These are phyloP conservation scores for Cyrtodaria siliqua DNA, from an alignment of 2,888 invertebrate species.

Conservation along the genomic window DNA sequence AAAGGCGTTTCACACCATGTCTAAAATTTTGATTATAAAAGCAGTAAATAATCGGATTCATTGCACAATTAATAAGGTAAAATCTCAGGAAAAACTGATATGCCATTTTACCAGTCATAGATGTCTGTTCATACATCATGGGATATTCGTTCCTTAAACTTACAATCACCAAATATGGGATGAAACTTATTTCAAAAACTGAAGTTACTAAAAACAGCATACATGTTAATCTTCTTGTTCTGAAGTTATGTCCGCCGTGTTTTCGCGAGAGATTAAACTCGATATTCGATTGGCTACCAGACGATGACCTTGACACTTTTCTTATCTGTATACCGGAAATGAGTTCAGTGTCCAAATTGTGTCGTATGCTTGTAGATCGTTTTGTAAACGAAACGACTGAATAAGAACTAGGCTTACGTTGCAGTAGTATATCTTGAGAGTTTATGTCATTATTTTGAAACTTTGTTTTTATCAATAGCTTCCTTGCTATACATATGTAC, in stretches of 20 bases:
- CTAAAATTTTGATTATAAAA: slow-evolving; percentile 62
- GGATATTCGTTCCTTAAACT: slow-evolving; percentile 44
- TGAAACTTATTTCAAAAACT: slow-evolving; percentile 61
- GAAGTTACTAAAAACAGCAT: slow-evolving; percentile 59
- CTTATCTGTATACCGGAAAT: slow-evolving; percentile 9
- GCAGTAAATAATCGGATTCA: slow-evolving; percentile 60
- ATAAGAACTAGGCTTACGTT: slow-evolving; percentile 42
- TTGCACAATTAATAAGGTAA: slow-evolving; percentile 61
- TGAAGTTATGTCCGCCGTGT: slow-evolving; percentile 58
- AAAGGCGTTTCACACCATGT: slow-evolving; percentile 52
- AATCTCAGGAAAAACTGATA: slow-evolving; percentile 57
- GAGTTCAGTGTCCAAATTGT: slow-evolving; percentile 17
- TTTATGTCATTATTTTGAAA: slow-evolving; percentile 27
- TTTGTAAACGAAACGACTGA: slow-evolving; percentile 32
- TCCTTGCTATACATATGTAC: slow-evolving; percentile 46
- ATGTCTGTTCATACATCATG: slow-evolving; percentile 24
- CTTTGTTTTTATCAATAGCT: slow-evolving; percentile 30
- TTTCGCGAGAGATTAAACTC: slow-evolving; percentile 43
- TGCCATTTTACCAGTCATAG: slow-evolving; percentile 46
- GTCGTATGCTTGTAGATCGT: slow-evolving; percentile 23
- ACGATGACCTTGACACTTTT: slow-evolving; percentile 28
- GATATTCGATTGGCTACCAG: slow-evolving; percentile 48
- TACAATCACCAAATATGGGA: slow-evolving; percentile 55
- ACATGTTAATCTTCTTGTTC: slow-evolving; percentile 52
- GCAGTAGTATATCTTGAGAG: slow-evolving; percentile 32